phyloP scores from a whole-genome alignment of 2,797 vertebrate genomes.

The Typhlichthys subterraneus region DNA sequence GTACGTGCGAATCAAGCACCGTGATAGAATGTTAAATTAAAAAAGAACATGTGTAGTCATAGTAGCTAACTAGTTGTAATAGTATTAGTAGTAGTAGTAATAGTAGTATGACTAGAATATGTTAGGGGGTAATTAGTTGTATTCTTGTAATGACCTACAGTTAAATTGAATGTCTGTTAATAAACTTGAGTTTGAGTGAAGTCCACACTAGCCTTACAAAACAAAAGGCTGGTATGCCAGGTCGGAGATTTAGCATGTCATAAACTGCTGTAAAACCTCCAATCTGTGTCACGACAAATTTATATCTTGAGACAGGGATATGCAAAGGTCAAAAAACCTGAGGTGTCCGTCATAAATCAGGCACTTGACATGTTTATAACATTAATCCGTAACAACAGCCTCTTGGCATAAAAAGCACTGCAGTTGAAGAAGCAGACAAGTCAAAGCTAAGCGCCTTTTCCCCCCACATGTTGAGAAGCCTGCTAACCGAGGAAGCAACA shows the following conservation, averaged over 20 bases:
- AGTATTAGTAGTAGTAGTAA: too few species aligned
- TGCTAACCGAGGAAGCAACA: conserved; percentile 50
- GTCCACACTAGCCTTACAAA: conserved; percentile 70
- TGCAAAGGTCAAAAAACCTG: conserved; percentile 85
- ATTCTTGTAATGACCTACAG: too few species aligned
- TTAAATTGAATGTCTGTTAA: conserved; percentile 24
- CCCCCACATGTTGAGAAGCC: conserved; percentile 43
- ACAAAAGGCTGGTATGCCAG: conserved; percentile 73
- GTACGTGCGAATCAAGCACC: conserved; percentile 4
- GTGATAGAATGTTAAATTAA: background rate
- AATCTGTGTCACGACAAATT: conserved; percentile 86
- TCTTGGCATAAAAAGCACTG: conserved; percentile 76
- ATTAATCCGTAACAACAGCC: conserved; percentile 81
- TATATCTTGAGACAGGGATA: conserved; percentile 84
- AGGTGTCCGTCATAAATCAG: conserved; percentile 85
- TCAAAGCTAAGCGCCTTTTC: conserved; percentile 56
- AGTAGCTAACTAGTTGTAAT: background rate
- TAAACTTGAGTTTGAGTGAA: conserved; percentile 50
- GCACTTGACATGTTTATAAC: conserved; percentile 82
- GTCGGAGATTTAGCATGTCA: conserved; percentile 83
- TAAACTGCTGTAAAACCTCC: conserved; percentile 83
- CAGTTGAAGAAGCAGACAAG: conserved; percentile 73
- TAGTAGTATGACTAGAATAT: conserved; percentile 5
- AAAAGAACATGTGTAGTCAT: background rate
- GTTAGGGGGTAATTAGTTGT: conserved; percentile 1